These are phyloP conservation scores for Megamerina dolium DNA, from an alignment of 2,888 invertebrate genomes.

Conservation along the genomic window DNA sequence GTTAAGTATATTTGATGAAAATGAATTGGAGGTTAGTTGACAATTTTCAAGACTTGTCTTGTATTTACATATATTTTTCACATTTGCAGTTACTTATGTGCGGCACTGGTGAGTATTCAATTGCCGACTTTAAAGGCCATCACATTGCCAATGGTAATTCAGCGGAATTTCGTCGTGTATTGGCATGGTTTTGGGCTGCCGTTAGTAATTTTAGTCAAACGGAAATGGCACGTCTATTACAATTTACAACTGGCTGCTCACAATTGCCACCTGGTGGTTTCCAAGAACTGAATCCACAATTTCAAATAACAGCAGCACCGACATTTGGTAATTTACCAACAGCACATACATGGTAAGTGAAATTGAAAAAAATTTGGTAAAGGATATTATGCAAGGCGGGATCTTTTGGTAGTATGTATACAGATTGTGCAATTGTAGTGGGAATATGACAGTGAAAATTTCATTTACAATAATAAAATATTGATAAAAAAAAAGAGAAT, in stretches of 20 bases:
- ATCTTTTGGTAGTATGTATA: too few species aligned
- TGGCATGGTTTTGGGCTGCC: constrained; percentile 89
- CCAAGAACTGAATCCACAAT: constrained; percentile 80
- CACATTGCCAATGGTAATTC: constrained; percentile 78
- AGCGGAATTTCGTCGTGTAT: constrained; percentile 74
- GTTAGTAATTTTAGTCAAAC: constrained; percentile 83
- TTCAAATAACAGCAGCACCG: constrained; percentile 86
- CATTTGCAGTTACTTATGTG: constrained; percentile 73
- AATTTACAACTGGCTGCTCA: constrained; percentile 90
- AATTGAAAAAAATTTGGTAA: too few species aligned
- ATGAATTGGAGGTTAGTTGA: constrained; percentile 77
- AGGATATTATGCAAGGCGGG: too few species aligned
- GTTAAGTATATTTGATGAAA: constrained; percentile 91
- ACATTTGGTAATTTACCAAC: constrained; percentile 87
- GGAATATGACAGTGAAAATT: too few species aligned
- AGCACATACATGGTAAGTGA: constrained; percentile 83
- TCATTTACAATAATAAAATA: too few species aligned
- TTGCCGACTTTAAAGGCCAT: constrained; percentile 83
- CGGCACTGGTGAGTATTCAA: constrained; percentile 88
- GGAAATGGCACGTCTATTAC: constrained; percentile 86
- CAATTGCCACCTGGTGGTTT: constrained; percentile 90
- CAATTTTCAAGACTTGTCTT: not conserved
- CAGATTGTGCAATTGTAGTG: too few species aligned
- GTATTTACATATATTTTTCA: not conserved
- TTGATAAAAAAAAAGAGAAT: too few species aligned